A percentile compares a stretch with the other conserved stretches of the same genome.
Evolutionary conservation across 2,888 invertebrate species (phyloP).

Genomic region (Saturnia pavonia): DNA sequence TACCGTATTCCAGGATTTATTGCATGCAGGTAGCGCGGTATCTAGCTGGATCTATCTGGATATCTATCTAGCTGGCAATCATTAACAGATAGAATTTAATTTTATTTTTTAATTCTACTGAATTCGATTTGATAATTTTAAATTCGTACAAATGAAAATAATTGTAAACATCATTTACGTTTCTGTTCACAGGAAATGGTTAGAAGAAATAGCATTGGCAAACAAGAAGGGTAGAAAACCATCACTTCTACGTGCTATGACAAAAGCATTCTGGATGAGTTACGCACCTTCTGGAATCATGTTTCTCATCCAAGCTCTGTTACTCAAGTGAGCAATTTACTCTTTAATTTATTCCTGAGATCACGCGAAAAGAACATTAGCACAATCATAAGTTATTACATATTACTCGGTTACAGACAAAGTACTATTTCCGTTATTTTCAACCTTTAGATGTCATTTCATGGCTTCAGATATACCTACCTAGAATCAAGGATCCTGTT

Average conservation of each 20-base stretch:
- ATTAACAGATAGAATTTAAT: too few species aligned
- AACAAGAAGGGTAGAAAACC: conserved; percentile 82
- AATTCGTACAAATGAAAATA: neutral
- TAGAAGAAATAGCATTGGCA: conserved; percentile 82
- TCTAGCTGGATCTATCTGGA: too few species aligned
- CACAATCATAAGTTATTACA: neutral
- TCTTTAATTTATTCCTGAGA: neutral
- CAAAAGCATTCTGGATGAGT: conserved; percentile 86
- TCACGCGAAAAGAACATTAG: conserved; percentile 3
- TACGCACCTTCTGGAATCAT: conserved; percentile 85
- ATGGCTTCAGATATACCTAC: neutral
- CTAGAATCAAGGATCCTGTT: neutral
- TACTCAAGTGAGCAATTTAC: conserved; percentile 67
- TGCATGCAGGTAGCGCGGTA: too few species aligned
- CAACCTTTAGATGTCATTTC: too few species aligned
- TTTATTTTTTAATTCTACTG: too few species aligned
- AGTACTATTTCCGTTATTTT: neutral
- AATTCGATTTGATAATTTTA: too few species aligned
- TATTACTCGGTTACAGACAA: neutral
- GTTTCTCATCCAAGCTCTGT: conserved; percentile 80
- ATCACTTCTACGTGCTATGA: conserved; percentile 84
- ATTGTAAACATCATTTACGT: neutral
- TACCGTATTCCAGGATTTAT: too few species aligned
- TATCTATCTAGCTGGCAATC: too few species aligned
- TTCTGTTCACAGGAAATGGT: conserved; percentile 83